These are phyloP conservation scores for Cyphomyrus discorhynchus DNA, from an alignment of 2,113 vertebrate species.

Conservation along the genomic window DNA sequence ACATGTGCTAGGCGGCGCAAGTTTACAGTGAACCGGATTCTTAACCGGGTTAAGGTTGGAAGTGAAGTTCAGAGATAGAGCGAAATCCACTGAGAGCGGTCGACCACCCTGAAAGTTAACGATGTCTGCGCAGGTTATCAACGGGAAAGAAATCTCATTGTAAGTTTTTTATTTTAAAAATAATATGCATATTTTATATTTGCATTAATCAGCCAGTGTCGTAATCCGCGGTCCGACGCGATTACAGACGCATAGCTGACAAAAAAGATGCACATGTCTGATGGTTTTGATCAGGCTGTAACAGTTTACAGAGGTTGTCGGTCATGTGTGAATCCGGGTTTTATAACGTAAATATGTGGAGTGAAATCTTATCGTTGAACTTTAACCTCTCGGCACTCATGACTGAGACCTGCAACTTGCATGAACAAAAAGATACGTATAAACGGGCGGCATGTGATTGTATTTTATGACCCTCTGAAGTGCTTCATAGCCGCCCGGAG, in stretches of 20 bases:
- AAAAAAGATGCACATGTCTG: not conserved
- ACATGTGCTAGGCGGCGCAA: not conserved
- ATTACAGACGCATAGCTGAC: not conserved
- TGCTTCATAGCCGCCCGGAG: not conserved
- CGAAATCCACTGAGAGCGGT: not conserved
- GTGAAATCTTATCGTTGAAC: not conserved
- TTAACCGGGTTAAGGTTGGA: not conserved
- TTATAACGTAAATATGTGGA: not conserved
- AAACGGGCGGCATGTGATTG: not conserved
- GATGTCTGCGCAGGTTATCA: slow-evolving; percentile 63
- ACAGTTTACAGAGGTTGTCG: not conserved
- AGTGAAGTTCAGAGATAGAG: not conserved
- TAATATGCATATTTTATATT: not conserved
- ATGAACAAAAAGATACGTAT: not conserved
- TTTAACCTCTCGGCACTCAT: not conserved
- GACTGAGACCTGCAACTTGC: not conserved
- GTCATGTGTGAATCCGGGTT: not conserved
- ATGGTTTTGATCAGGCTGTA: not conserved
- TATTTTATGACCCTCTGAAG: not conserved
- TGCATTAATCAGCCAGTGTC: not conserved
- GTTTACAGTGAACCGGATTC: not conserved
- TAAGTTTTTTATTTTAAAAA: slow-evolving; percentile 43
- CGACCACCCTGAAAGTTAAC: not conserved
- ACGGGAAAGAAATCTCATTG: slow-evolving; percentile 64
- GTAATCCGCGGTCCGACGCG: not conserved